Percentiles rank a stretch among this genome's conserved stretches.
Conservation (phyloP, 2,888 invertebrate genomes). For the Lamellibrachia columna region DNA sequence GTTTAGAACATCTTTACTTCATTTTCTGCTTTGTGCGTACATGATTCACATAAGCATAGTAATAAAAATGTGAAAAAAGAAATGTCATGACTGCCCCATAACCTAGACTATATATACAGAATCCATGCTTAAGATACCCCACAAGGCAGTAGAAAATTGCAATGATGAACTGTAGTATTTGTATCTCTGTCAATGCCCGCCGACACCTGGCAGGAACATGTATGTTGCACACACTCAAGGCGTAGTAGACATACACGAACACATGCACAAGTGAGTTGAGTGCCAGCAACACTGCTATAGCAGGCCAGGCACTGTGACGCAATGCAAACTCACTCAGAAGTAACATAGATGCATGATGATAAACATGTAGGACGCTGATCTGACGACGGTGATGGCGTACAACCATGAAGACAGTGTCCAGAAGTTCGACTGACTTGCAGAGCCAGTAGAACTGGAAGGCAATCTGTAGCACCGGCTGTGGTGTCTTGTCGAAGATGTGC, state of each 20-base stretch:
- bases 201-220: slow-evolving; percentile 57
- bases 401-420: slow-evolving; percentile 65
- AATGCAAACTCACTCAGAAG: slow-evolving; percentile 57
- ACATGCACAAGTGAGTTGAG: slow-evolving; percentile 62
- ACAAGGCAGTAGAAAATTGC: slow-evolving; percentile 51
- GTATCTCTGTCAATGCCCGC: slow-evolving; percentile 58
- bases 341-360: slow-evolving; percentile 63
- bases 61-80: slow-evolving; percentile 61
- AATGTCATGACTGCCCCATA: slow-evolving; percentile 58
- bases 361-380: slow-evolving; percentile 62
- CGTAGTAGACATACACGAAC: slow-evolving; percentile 60
- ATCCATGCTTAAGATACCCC: slow-evolving; percentile 59
- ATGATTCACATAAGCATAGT: slow-evolving; percentile 35
- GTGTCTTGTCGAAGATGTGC: slow-evolving; percentile 49
- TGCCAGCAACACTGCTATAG: slow-evolving; percentile 53
- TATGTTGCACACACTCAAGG: slow-evolving; percentile 51
- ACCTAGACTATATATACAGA: slow-evolving; percentile 61
- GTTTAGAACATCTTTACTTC: not conserved
- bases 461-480: slow-evolving; percentile 42
- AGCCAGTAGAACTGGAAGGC: slow-evolving; percentile 56
- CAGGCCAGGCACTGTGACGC: slow-evolving; percentile 55
- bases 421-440: slow-evolving; percentile 58
- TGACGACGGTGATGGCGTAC: slow-evolving; percentile 58
- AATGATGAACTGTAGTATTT: slow-evolving; percentile 59
- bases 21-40: not conserved